Percentiles rank a stretch among this genome's conserved stretches.
Evolutionary conservation across 1,140 invertebrate genomes (phyloP).

Genomic region (Eupeodes corollae): DNA sequence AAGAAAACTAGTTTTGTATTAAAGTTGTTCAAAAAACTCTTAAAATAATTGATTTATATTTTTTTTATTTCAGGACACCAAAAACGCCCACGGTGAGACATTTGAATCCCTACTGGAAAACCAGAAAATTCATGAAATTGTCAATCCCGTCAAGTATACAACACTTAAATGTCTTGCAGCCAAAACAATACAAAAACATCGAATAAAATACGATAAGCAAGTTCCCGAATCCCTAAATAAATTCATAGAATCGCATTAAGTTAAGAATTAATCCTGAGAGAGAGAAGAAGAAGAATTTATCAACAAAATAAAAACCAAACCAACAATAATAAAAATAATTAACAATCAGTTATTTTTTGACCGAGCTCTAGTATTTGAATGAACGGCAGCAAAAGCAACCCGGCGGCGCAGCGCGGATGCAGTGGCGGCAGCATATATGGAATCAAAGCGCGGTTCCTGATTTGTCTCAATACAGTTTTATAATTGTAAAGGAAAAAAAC

Average conservation of each 20-base stretch:
- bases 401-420: too few species aligned
- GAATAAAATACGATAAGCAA: conserved; percentile 20
- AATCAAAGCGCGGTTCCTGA: too few species aligned
- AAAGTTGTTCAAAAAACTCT: too few species aligned
- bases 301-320: neutral
- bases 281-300: neutral
- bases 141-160: conserved; percentile 69
- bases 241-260: conserved; percentile 34
- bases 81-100: conserved; percentile 67
- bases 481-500: too few species aligned
- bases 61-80: conserved; percentile 47
- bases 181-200: conserved; percentile 46
- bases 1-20: too few species aligned
- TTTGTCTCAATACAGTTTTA: too few species aligned
- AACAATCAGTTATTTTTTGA: too few species aligned
- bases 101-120: conserved; percentile 55
- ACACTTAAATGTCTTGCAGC: conserved; percentile 72
- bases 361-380: too few species aligned
- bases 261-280: neutral
- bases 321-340: too few species aligned
- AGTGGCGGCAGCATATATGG: too few species aligned
- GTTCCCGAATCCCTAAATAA: conserved; percentile 27
- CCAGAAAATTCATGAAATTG: conserved; percentile 49
- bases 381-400: too few species aligned
- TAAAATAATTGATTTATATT: neutral